These are phyloP conservation scores for Luffia ferchaultella DNA, from an alignment of 2,888 invertebrate genomes.

Conservation along the genomic window DNA sequence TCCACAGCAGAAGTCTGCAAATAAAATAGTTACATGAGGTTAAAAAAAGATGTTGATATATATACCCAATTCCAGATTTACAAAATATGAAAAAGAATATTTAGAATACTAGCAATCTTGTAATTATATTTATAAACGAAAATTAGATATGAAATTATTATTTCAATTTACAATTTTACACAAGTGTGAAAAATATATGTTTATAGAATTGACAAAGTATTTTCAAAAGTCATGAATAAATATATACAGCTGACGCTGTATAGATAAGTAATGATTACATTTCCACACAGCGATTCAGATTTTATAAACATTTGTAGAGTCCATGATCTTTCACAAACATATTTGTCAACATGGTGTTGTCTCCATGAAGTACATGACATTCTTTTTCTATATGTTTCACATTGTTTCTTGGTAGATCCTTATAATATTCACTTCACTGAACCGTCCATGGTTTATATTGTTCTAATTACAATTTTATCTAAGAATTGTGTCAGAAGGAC, in stretches of 20 bases:
- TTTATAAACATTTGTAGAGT: background rate
- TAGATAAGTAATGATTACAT: conserved; percentile 44
- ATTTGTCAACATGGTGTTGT: background rate
- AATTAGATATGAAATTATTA: no score
- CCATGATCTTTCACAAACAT: background rate
- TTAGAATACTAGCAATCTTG: no score
- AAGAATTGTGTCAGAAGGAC: background rate
- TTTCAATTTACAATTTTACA: no score
- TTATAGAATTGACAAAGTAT: no score
- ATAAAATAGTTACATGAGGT: no score
- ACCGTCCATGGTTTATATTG: conserved; percentile 38
- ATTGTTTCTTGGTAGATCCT: background rate
- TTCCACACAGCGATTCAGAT: conserved; percentile 43
- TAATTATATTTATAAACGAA: no score
- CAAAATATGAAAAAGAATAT: no score
- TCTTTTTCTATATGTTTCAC: background rate
- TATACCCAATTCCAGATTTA: no score
- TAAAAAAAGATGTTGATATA: no score
- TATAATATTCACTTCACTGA: conserved; percentile 37
- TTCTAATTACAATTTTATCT: background rate
- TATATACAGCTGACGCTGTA: background rate
- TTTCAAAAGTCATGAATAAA: background rate
- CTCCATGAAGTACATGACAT: background rate
- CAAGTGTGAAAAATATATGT: no score
- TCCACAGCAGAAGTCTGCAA: no score